phyloP scores from a whole-genome alignment of 2,888 invertebrate genomes.

The Tetanocera ferruginea region DNA sequence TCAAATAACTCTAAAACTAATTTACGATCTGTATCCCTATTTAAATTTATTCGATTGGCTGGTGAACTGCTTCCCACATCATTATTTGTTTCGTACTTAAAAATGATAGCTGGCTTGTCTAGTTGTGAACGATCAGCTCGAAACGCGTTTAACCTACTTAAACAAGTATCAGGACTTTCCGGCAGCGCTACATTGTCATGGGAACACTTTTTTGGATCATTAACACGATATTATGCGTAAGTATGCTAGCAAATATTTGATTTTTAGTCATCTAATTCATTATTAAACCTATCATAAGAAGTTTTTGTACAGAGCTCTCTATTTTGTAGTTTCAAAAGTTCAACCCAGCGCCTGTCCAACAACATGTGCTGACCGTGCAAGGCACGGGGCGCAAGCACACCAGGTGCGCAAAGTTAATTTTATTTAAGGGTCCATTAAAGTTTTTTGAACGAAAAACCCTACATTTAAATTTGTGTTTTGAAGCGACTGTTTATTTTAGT shows the following conservation, averaged over 20 bases:
- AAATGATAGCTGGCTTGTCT: constrained; percentile 87
- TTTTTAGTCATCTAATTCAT: neutral
- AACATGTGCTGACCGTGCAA: too few relatives aligned
- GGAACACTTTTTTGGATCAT: constrained; percentile 88
- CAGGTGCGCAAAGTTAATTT: too few relatives aligned
- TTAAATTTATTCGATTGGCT: constrained; percentile 91
- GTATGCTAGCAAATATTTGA: constrained; percentile 44
- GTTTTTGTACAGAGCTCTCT: too few relatives aligned
- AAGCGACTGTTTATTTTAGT: too few relatives aligned
- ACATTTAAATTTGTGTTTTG: too few relatives aligned
- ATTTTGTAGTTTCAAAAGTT: too few relatives aligned
- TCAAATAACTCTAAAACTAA: constrained; percentile 65
- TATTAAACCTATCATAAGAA: too few relatives aligned
- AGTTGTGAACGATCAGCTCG: constrained; percentile 82
- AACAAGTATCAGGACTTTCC: constrained; percentile 74
- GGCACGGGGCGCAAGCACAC: too few relatives aligned
- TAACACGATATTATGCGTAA: constrained; percentile 80
- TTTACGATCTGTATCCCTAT: constrained; percentile 82
- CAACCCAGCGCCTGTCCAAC: too few relatives aligned
- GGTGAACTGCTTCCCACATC: constrained; percentile 88
- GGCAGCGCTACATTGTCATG: constrained; percentile 77
- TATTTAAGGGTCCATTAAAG: too few relatives aligned
- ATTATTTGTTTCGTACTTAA: constrained; percentile 87
- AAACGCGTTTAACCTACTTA: constrained; percentile 83
- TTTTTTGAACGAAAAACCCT: too few relatives aligned